Conservation (phyloP, 2,888 invertebrate genomes). For the Drosophila acutilabella region DNA sequence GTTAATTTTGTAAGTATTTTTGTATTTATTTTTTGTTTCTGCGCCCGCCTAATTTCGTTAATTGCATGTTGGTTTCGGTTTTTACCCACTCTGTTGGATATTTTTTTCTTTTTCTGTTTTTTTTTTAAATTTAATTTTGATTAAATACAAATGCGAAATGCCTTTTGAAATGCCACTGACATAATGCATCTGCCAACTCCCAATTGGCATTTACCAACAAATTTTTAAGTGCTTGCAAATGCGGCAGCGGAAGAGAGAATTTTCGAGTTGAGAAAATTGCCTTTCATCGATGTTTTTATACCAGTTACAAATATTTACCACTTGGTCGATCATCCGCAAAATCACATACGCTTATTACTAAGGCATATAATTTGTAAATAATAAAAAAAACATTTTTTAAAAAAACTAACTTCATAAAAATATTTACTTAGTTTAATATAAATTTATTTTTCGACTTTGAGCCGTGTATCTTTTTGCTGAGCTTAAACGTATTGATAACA, state of each 20-base stretch:
- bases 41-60: slow-evolving; percentile 47
- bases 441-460: too few relatives aligned
- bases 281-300: slow-evolving; percentile 4
- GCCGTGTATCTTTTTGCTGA: too few relatives aligned
- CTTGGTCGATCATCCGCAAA: slow-evolving; percentile 24
- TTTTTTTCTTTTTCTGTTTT: background rate
- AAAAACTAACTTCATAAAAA: too few relatives aligned
- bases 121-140: slow-evolving; percentile 26
- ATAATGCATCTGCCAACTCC: slow-evolving; percentile 31
- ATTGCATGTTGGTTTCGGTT: slow-evolving; percentile 46
- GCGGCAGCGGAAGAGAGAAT: slow-evolving; percentile 54
- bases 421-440: too few relatives aligned
- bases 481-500: too few relatives aligned
- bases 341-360: slow-evolving; percentile 9
- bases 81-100: slow-evolving; percentile 38
- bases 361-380: background rate
- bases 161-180: slow-evolving; percentile 48
- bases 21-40: slow-evolving; percentile 9
- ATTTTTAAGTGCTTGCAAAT: slow-evolving; percentile 17
- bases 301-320: slow-evolving; percentile 9
- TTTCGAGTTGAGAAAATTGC: background rate
- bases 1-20: slow-evolving; percentile 8
- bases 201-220: slow-evolving; percentile 14
- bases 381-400: background rate
- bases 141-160: slow-evolving; percentile 30